These are phyloP conservation scores for Pollenia angustigena DNA, from an alignment of 2,888 invertebrate genomes.

Conservation along the genomic window DNA sequence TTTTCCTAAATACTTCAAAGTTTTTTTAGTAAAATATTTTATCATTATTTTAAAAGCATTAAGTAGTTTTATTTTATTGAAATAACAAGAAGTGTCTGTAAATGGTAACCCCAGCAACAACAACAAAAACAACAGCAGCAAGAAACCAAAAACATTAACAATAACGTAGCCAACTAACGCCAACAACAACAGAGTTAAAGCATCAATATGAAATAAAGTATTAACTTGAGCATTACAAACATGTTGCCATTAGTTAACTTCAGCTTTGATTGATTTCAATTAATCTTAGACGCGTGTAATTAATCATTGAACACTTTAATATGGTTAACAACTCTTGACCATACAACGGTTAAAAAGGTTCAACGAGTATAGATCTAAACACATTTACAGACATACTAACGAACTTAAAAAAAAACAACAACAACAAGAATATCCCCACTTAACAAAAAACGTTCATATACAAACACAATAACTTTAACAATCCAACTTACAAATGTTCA, in stretches of 20 bases:
- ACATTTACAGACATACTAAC: conserved; percentile 42
- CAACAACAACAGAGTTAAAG: conserved; percentile 32
- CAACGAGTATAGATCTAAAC: conserved; percentile 76
- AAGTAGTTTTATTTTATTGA: conserved; percentile 54
- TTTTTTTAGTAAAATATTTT: conserved; percentile 31
- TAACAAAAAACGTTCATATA: conserved; percentile 10
- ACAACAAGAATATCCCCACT: conserved; percentile 23
- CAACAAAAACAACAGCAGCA: background rate
- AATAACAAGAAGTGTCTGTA: conserved; percentile 56
- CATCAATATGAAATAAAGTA: conserved; percentile 69
- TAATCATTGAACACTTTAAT: conserved; percentile 84
- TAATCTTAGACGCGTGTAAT: conserved; percentile 84
- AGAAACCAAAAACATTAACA: conserved; percentile 36
- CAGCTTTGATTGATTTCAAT: conserved; percentile 85
- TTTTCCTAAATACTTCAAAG: background rate
- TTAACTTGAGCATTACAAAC: conserved; percentile 80
- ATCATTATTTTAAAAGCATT: conserved; percentile 65
- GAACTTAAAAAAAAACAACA: conserved; percentile 8
- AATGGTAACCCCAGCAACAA: conserved; percentile 50
- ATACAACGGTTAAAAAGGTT: conserved; percentile 83
- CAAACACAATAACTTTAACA: conserved; percentile 8
- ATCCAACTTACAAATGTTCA: conserved; percentile 45
- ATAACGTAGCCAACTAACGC: conserved; percentile 10
- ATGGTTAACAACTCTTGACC: conserved; percentile 84
- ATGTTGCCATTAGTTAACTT: conserved; percentile 84